A percentile compares a stretch with the other conserved stretches of the same genome.
Conservation (phyloP, 2,113 vertebrate species). For the Rafetus swinhoei region DNA sequence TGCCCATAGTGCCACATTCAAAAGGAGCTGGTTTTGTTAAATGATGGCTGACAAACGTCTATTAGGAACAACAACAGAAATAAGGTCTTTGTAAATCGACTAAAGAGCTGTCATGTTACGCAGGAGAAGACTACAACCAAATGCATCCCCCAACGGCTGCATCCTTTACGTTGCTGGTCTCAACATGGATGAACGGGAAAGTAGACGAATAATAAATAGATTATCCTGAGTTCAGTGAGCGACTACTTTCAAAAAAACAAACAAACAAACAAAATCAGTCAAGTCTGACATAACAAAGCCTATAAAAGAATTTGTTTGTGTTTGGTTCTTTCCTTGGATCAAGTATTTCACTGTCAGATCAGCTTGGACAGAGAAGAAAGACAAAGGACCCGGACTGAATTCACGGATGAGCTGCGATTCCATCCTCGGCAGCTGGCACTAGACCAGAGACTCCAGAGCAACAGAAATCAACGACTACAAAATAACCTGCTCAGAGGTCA, state of each 20-base stretch:
- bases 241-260: not conserved
- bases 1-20: not conserved
- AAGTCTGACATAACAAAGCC: rapidly evolving
- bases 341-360: not conserved
- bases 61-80: not conserved
- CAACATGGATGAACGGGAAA: not conserved
- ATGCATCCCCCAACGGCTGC: not conserved
- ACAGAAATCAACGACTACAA: not conserved
- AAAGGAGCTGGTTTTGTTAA: not conserved
- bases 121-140: rapidly evolving
- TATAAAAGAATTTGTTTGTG: not conserved
- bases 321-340: not conserved
- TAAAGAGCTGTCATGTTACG: not conserved
- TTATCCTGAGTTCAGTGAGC: conserved; percentile 70
- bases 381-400: not conserved
- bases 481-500: not conserved
- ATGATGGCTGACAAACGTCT: conserved; percentile 23
- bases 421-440: not conserved
- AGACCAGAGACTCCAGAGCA: not conserved
- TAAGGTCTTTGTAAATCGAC: not conserved
- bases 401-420: not conserved
- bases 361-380: not conserved
- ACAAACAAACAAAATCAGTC: rapidly evolving
- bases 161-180: not conserved
- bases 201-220: conserved; percentile 72